Base-by-base conservation (phyloP, 1,140 invertebrate genomes). In the Amyelois transitella region DNA sequence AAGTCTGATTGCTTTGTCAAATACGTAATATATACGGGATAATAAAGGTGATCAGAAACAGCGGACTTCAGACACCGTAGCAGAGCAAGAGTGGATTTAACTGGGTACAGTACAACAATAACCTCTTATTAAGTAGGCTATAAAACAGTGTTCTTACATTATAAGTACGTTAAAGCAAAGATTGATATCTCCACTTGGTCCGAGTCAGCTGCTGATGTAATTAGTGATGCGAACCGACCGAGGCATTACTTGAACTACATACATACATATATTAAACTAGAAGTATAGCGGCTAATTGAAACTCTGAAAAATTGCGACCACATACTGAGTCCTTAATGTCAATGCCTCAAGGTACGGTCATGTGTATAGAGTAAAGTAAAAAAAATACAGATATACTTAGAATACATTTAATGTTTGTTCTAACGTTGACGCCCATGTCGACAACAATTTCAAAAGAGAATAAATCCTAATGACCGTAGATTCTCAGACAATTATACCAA, bases 141-240 rank as follows among this genome's bases (percentile, higher is more conserved):
- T 48, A 48, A 48, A 60, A 47, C 47, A 53, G 44, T 48, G 60
- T 67, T 65, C 58, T 50, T 60, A 57, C 60, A 58, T 64, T 47
- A 49, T 59, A 55, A 49, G 55, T 44, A 47, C 61, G 53, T 21
- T n/a, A n/a, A 19, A 48, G 45, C 57, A 38, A 67, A 77, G 75
- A 77, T 75, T 72, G 55, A 73, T 77, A 72, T 69, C 67, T 54
- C 53, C 67, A 73, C 72, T 75, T 75, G 72, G 63, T 54, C 20
- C 62, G 44, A 72, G 61, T 72, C 75, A 75, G 75, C 74, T 72
- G 74, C 62, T 71, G 72, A 72, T 65, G 66, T 58, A 75, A 71
- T 73, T 77, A 75, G 62, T 64, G 68, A 68, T 66, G 57, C 63
- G 49, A 53, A 38, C 55, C 20, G 51, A 45, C 56, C 32, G 32